phyloP scores from a whole-genome alignment of 2,888 invertebrate species.

The Drosophila subquinaria region DNA sequence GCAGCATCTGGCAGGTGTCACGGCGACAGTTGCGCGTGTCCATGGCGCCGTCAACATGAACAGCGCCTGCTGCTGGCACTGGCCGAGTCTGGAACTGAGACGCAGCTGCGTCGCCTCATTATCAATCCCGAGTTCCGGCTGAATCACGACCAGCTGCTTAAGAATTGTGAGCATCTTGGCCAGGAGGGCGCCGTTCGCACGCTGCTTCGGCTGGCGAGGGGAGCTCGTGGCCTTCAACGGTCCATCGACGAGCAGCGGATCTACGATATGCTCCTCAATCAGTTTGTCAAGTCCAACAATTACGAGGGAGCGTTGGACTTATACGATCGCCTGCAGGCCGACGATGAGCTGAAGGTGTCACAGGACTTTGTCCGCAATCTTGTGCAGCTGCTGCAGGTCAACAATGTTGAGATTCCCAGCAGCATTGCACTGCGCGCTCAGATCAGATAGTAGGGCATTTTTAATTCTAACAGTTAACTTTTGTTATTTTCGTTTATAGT shows the following conservation, averaged over 20 bases:
- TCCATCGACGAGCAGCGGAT: conserved; percentile 83
- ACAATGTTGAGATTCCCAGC: conserved; percentile 84
- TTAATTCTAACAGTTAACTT: neutral
- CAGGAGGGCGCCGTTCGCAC: conserved; percentile 79
- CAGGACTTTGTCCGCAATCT: conserved; percentile 81
- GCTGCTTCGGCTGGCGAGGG: conserved; percentile 81
- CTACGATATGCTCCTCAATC: conserved; percentile 82
- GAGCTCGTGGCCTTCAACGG: conserved; percentile 80
- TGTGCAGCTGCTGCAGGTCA: conserved; percentile 81
- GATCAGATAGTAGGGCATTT: conserved; percentile 58
- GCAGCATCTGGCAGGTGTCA: conserved; percentile 83
- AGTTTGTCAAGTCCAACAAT: conserved; percentile 81
- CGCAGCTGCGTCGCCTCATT: conserved; percentile 86
- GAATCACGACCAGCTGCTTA: conserved; percentile 86
- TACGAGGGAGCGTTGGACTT: conserved; percentile 80
- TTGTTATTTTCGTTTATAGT: conserved; percentile 21
- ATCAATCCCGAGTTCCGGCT: conserved; percentile 87
- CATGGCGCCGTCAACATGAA: conserved; percentile 86
- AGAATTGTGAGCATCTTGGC: conserved; percentile 86
- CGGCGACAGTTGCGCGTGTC: conserved; percentile 82
- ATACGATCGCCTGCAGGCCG: conserved; percentile 81
- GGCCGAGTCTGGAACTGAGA: conserved; percentile 86
- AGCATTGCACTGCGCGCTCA: conserved; percentile 83
- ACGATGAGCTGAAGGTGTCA: conserved; percentile 82
- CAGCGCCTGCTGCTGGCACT: conserved; percentile 85